These are phyloP conservation scores for Torymus tubicola DNA, from an alignment of 2,888 invertebrate genomes.

Conservation along the genomic window DNA sequence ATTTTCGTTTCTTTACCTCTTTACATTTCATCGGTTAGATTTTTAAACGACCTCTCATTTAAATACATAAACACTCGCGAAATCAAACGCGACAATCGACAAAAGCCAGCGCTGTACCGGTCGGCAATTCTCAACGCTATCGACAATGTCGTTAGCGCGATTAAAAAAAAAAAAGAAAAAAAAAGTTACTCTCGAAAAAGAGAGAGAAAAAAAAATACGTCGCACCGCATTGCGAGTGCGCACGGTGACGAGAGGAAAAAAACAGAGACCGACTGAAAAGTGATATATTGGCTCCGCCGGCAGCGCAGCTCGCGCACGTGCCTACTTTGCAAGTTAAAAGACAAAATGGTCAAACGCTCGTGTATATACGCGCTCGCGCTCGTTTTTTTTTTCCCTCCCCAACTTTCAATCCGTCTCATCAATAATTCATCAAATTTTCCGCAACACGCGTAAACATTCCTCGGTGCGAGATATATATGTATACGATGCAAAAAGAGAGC, in stretches of 20 bases:
- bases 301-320: conserved; percentile 28
- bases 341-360: conserved; percentile 47
- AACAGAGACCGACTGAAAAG: conserved; percentile 40
- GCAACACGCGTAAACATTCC: conserved; percentile 50
- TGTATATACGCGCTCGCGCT: not conserved
- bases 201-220: too few relatives aligned
- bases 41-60: too few relatives aligned
- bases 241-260: conserved; percentile 31
- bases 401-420: conserved; percentile 53
- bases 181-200: too few relatives aligned
- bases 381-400: conserved; percentile 9
- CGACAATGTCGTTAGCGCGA: too few relatives aligned
- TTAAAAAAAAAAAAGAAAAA: too few relatives aligned
- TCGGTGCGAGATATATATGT: not conserved
- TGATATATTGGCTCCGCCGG: conserved; percentile 31
- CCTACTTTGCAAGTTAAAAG: conserved; percentile 55
- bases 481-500: not conserved
- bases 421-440: conserved; percentile 58
- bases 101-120: too few relatives aligned
- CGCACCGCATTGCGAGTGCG: too few relatives aligned
- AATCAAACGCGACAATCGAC: too few relatives aligned
- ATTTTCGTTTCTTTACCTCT: too few relatives aligned
- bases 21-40: too few relatives aligned
- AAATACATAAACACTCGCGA: too few relatives aligned
- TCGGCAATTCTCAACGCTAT: too few relatives aligned